Evolutionary conservation across 2,113 vertebrate species (phyloP), one percentile per base, ranked within the genome.

Genomic region (Callipepla californica): DNA sequence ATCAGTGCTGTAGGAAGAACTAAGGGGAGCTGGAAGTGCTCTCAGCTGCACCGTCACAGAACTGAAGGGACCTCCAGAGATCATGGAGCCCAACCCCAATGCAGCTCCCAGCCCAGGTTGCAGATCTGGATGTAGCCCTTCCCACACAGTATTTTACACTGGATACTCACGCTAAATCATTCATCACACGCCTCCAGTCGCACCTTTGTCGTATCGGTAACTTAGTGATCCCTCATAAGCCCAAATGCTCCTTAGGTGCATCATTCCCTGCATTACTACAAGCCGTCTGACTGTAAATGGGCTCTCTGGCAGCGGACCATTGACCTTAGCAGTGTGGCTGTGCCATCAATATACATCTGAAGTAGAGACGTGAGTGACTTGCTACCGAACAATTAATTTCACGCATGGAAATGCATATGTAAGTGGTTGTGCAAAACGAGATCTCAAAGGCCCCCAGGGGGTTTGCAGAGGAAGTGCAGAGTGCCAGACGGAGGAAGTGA

Each of bases 201-300:
- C 81, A 80, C 81, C 70, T 96, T 63, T 80, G 89, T 95, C 75
- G 1, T 30, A 36, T 58, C 59, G 21, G 57, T 74, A 45, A 72
- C 95, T 89, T 80, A 65, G 18, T 85, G 61, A 85, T 85, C 89
- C 75, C 89, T 92, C 87, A 50, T 0, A 4, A 96, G 92, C 81
- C 87, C 85, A 75, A 83, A 96, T 17, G 68, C 70, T 62, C 87
- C 84, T 76, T 55, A 22, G 0, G 11, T 21, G 69, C 73, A 59
- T 72, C 78, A 4, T 95, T 89, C 84, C 92, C 82, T 36, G 59
- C 69, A 85, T 83, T 68, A 61, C 61, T 92, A 94, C 96, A 96
- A 96, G 95, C 85, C 81, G 80, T 92, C 91, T 85, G 82, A 65
- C 85, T 91, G 76, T 85, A 94, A 96, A 94, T 96, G 91, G 87